Percentiles rank a stretch among this genome's conserved stretches.
Evolutionary conservation across 1,140 invertebrate species (phyloP).

Genomic region (Melipona quadrifasciata): DNA sequence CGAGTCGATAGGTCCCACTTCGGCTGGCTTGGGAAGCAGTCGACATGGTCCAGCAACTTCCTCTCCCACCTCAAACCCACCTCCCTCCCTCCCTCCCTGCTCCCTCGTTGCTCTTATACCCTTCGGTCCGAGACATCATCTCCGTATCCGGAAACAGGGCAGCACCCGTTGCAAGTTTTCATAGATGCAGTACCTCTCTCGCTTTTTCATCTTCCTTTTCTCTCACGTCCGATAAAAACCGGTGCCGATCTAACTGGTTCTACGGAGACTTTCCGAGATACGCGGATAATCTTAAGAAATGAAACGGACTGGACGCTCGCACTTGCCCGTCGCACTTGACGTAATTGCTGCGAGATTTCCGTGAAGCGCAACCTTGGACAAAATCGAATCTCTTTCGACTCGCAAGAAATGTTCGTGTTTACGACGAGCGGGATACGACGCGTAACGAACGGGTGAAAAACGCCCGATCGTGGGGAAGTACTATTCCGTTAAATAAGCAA

Average conservation of each 20-base stretch:
- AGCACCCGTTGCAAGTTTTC: conserved; percentile 60
- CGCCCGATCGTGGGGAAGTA: neutral
- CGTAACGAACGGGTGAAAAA: neutral
- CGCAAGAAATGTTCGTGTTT: neutral
- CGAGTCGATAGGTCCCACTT: conserved; percentile 74
- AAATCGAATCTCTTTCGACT: neutral
- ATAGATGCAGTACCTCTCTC: conserved; percentile 11
- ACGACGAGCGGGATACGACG: neutral
- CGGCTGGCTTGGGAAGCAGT: conserved; percentile 67
- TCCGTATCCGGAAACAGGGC: conserved; percentile 61
- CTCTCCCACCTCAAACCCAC: conserved; percentile 45
- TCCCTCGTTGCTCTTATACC: conserved; percentile 36
- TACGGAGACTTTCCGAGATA: too few species aligned
- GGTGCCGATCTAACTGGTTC: neutral
- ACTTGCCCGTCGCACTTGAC: neutral
- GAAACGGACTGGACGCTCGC: neutral
- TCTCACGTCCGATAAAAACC: conserved; percentile 28
- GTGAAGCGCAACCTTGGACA: neutral
- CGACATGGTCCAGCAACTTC: conserved; percentile 73
- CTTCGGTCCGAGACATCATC: conserved; percentile 60
- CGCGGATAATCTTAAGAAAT: neutral
- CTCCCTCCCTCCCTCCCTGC: neutral
- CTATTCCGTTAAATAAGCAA: conserved; percentile 37
- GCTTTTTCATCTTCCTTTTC: neutral
- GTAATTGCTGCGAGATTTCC: neutral